Conservation (phyloP, 1,140 invertebrate genomes). For the Aporrectodea caliginosa region DNA sequence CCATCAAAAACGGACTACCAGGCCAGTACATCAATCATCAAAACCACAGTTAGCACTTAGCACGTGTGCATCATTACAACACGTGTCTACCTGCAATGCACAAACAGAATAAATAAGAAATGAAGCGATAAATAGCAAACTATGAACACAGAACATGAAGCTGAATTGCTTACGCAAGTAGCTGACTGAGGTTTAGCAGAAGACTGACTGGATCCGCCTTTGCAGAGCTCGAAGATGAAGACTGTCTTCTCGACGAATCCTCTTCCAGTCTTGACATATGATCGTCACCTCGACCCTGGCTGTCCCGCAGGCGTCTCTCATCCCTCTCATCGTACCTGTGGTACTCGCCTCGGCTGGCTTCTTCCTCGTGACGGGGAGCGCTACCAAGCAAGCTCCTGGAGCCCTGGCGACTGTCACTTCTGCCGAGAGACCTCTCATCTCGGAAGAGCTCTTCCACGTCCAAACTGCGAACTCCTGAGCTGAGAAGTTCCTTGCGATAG, state of each 20-base stretch:
- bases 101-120: background rate
- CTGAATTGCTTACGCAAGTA: background rate
- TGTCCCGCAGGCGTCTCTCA: background rate
- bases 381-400: background rate
- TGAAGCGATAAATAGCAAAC: background rate
- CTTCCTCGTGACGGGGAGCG: background rate
- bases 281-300: background rate
- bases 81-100: too few relatives aligned
- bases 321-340: background rate
- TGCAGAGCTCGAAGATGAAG: background rate
- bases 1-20: too few relatives aligned
- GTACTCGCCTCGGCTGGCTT: background rate
- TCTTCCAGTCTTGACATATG: background rate
- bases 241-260: background rate
- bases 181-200: background rate
- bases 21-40: too few relatives aligned
- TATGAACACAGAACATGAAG: background rate
- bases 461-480: background rate
- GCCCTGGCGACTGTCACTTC: background rate
- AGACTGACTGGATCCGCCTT: background rate
- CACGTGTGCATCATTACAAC: background rate
- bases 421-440: too few relatives aligned
- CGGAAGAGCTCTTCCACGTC: background rate
- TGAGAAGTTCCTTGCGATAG: background rate
- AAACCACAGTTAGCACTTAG: background rate